Evolutionary conservation across 2,797 vertebrate species (phyloP).

Genomic region (Prunella strophiata): DNA sequence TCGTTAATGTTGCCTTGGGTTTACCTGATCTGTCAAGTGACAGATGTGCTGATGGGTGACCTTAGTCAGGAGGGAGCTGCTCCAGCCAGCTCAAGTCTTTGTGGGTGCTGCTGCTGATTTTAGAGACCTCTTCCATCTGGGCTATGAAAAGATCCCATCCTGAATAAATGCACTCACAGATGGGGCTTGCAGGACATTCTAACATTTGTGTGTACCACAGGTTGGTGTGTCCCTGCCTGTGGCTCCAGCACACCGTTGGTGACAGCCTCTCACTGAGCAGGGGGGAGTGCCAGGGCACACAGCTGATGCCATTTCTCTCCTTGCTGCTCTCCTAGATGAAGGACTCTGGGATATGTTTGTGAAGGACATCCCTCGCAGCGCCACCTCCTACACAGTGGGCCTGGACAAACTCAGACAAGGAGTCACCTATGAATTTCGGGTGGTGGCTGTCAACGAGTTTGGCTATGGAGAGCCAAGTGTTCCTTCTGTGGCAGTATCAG

Average conservation of each 20-base stretch:
- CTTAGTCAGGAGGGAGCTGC: neutral
- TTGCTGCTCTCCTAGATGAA: conserved; percentile 81
- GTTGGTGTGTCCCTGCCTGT: neutral
- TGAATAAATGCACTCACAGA: neutral
- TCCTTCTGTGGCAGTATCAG: conserved; percentile 88
- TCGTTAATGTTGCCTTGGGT: neutral
- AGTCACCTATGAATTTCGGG: conserved; percentile 94
- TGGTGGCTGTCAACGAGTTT: conserved; percentile 88
- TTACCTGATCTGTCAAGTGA: neutral
- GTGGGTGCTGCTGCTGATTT: neutral
- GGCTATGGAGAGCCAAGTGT: conserved; percentile 93
- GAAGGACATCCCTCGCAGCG: conserved; percentile 85
- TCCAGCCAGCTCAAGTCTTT: neutral
- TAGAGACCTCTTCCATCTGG: neutral
- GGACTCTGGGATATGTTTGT: conserved; percentile 94
- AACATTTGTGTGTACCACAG: neutral
- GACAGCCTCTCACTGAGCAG: neutral
- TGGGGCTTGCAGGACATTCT: neutral
- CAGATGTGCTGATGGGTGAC: neutral
- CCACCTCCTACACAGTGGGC: conserved; percentile 85
- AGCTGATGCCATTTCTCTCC: neutral
- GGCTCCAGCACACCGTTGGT: neutral
- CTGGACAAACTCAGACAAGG: conserved; percentile 89
- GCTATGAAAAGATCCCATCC: neutral
- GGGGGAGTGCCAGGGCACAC: neutral